Base-by-base conservation (phyloP, 2,113 vertebrate species). In the Guaruba guarouba region DNA sequence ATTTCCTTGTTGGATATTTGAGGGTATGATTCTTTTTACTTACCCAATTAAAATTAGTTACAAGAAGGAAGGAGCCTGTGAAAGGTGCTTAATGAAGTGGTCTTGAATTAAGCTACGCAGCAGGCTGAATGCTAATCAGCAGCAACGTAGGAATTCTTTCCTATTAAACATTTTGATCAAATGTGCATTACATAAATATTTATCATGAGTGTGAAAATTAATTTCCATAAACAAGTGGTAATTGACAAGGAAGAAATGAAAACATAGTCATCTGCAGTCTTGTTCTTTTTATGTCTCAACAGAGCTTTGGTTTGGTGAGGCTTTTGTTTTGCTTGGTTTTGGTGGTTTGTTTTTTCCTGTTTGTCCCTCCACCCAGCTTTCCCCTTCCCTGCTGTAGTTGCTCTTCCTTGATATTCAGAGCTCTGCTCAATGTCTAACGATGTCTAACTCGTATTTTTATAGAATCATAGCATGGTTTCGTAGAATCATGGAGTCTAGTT, bases 1-100 rank as follows among this genome's bases (percentile, higher is more conserved):
- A 20, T 88, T 95, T 90, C 54, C 73, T 79, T 68, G 22, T 44
- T 25, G 28, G 41, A 31, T 43, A 4, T 33, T 10, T 33, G 41
- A 63, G 39, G 52, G 66, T 73, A 37, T 57, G 39, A 61, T 82
- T 86, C 39, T 89, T 92, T 84, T 73, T 70, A 33, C 88, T 92
- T 92, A 76, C 23, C 20, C 39, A 69, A 9, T 88, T 62, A 92
- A 67, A 90, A 83, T 41, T 39, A 86, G 44, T 88, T 95, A 62
- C 0, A 1, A 39, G 59, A 49, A 70, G 55, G 64, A 93, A 90
- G 33, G 64, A 84, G 61, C 29, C 46, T 83, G 20, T 75, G 74
- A 74, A 88, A 92, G 78, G 39, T 91, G 66, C 62, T 92, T 84
- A 61, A 90, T 93, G 66, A 95, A 91, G 64, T 86, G 49, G 24